These are phyloP conservation scores for Odontocolon sp. DNA, from an alignment of 2,888 invertebrate species.

Conservation along the genomic window DNA sequence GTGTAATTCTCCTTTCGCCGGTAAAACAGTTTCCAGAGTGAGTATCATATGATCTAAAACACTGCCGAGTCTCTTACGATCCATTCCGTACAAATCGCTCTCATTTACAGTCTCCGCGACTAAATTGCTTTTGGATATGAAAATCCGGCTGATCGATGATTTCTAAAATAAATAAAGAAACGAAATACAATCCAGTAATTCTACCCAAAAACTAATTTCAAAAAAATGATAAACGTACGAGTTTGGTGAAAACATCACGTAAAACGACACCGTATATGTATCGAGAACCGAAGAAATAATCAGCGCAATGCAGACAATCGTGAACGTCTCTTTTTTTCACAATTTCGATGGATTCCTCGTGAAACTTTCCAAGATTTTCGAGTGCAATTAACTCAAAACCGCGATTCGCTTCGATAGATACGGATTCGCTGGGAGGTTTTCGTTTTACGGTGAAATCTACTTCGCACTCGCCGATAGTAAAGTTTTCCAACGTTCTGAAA, in stretches of 20 bases:
- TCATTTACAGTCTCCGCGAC: slow-evolving; percentile 66
- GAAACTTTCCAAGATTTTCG: slow-evolving; percentile 58
- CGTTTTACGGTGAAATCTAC: slow-evolving; percentile 55
- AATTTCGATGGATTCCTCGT: slow-evolving; percentile 60
- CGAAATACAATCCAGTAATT: neutral
- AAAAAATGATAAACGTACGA: slow-evolving; percentile 61
- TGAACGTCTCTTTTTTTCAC: slow-evolving; percentile 59
- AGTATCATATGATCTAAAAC: slow-evolving; percentile 65
- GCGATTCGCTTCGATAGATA: neutral
- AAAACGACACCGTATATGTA: slow-evolving; percentile 62
- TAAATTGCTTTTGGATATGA: slow-evolving; percentile 53
- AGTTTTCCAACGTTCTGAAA: slow-evolving; percentile 63
- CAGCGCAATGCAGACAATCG: slow-evolving; percentile 59
- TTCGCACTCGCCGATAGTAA: slow-evolving; percentile 66
- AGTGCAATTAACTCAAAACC: slow-evolving; percentile 49
- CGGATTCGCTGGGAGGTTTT: slow-evolving; percentile 15
- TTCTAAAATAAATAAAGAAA: slow-evolving; percentile 56
- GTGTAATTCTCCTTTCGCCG: slow-evolving; percentile 59
- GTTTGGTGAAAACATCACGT: slow-evolving; percentile 61
- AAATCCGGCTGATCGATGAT: slow-evolving; percentile 61
- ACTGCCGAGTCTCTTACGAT: slow-evolving; percentile 61
- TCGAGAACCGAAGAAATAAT: slow-evolving; percentile 64
- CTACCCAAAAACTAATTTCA: neutral
- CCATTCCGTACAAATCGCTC: slow-evolving; percentile 61
- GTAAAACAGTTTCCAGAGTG: slow-evolving; percentile 61